Evolutionary conservation across 2,797 vertebrate genomes (phyloP).

Genomic region (Gorsachius magnificus): DNA sequence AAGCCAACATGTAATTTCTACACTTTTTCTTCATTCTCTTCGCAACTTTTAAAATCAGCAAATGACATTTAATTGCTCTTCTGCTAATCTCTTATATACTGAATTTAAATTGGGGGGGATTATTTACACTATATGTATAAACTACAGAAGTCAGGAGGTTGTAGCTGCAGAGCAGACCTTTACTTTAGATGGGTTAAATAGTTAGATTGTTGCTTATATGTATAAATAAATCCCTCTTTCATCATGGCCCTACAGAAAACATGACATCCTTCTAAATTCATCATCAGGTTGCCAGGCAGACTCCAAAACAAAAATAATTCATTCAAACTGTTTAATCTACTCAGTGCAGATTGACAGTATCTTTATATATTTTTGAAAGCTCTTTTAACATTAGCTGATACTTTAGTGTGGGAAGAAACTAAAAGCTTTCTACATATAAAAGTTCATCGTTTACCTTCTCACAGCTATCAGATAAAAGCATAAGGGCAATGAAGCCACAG

Average conservation of each 20-base stretch:
- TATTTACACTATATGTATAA: not conserved
- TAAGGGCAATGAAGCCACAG: constrained; percentile 66
- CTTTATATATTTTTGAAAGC: constrained; percentile 78
- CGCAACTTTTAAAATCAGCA: not conserved
- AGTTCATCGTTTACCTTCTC: constrained; percentile 75
- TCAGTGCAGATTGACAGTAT: constrained; percentile 77
- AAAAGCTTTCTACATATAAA: constrained; percentile 75
- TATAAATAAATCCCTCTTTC: constrained; percentile 57
- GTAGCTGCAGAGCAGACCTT: constrained; percentile 5
- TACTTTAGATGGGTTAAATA: not conserved
- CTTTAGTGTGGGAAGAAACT: constrained; percentile 74
- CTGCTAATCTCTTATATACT: not conserved
- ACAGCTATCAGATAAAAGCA: constrained; percentile 74
- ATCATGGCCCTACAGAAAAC: constrained; percentile 45
- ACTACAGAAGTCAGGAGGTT: not conserved
- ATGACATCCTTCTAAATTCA: constrained; percentile 69
- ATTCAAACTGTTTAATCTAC: constrained; percentile 74
- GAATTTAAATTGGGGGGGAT: not conserved
- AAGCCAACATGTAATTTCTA: not conserved
- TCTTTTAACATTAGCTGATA: constrained; percentile 78
- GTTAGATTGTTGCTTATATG: constrained; percentile 20
- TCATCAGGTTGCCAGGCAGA: constrained; percentile 66
- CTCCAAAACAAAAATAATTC: constrained; percentile 77
- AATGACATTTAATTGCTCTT: not conserved
- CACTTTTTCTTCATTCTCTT: not conserved